A percentile compares a stretch with the other conserved stretches of the same genome.
These are phyloP conservation scores for Drosophila gaucha DNA, from an alignment of 2,888 invertebrate species.

Conservation along the genomic window DNA sequence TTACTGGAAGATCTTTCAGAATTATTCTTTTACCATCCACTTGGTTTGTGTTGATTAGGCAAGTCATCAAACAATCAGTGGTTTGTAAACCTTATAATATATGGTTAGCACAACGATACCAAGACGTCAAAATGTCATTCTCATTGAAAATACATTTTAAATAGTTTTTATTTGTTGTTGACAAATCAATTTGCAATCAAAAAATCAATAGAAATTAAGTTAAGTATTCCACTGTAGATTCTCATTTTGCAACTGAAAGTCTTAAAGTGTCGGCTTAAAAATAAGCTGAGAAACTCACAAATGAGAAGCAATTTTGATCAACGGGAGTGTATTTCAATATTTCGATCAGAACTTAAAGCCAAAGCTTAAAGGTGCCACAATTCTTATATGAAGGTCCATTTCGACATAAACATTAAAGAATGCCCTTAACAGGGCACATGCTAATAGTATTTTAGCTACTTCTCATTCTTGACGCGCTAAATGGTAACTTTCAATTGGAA, in stretches of 20 bases:
- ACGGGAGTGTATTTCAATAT: not conserved
- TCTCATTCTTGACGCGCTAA: conserved; percentile 21
- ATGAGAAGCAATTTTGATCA: not conserved
- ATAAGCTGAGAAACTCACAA: not conserved
- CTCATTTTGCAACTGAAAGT: not conserved
- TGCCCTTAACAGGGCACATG: conserved; percentile 22
- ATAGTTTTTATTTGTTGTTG: no score
- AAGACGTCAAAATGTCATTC: no score
- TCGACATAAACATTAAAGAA: conserved; percentile 23
- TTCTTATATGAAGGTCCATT: not conserved
- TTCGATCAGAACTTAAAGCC: not conserved
- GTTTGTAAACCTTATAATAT: no score
- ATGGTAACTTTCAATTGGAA: conserved; percentile 50
- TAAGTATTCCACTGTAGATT: not conserved
- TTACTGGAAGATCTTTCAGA: no score
- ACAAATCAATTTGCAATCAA: no score
- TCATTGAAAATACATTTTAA: no score
- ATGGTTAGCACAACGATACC: no score
- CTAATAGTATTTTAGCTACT: conserved; percentile 52
- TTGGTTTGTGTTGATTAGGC: no score
- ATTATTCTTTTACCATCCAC: no score
- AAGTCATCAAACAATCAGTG: no score
- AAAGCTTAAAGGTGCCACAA: not conserved
- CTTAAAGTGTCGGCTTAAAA: not conserved
- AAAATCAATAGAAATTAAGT: no score